Evolutionary conservation across 2,888 invertebrate genomes (phyloP).

Genomic region (Tetranychus truncatus): DNA sequence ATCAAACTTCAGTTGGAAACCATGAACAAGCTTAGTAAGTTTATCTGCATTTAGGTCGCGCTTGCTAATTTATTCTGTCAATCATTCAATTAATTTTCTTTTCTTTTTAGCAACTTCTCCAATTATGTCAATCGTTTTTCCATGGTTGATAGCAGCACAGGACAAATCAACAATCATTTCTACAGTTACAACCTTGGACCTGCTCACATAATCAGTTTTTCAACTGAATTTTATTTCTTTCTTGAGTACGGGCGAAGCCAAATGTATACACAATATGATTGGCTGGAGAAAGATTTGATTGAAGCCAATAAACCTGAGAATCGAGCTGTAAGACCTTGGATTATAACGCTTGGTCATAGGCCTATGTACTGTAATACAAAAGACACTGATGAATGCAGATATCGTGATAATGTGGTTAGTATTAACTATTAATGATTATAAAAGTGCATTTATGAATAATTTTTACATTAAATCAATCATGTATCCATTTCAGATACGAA

Average conservation of each 20-base stretch:
- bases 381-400: constrained; percentile 42
- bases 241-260: constrained; percentile 47
- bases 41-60: neutral
- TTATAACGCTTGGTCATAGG: constrained; percentile 32
- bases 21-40: constrained; percentile 46
- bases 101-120: constrained; percentile 59
- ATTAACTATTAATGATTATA: constrained; percentile 11
- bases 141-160: constrained; percentile 47
- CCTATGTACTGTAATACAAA: constrained; percentile 42
- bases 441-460: constrained; percentile 26
- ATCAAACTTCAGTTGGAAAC: constrained; percentile 67
- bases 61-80: neutral
- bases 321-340: constrained; percentile 30
- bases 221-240: constrained; percentile 86
- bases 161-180: constrained; percentile 35
- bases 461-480: too few species aligned
- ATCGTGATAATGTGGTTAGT: constrained; percentile 38
- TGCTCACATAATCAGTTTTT: constrained; percentile 69
- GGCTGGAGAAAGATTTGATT: constrained; percentile 32
- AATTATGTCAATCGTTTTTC: constrained; percentile 76
- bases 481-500: constrained; percentile 19
- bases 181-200: constrained; percentile 76
- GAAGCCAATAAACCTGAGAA: constrained; percentile 28
- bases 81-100: constrained; percentile 27
- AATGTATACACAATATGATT: constrained; percentile 35